A percentile compares a stretch with the other conserved stretches of the same genome.
Conservation (phyloP, 2,888 invertebrate genomes). For the Diaperis boleti region DNA sequence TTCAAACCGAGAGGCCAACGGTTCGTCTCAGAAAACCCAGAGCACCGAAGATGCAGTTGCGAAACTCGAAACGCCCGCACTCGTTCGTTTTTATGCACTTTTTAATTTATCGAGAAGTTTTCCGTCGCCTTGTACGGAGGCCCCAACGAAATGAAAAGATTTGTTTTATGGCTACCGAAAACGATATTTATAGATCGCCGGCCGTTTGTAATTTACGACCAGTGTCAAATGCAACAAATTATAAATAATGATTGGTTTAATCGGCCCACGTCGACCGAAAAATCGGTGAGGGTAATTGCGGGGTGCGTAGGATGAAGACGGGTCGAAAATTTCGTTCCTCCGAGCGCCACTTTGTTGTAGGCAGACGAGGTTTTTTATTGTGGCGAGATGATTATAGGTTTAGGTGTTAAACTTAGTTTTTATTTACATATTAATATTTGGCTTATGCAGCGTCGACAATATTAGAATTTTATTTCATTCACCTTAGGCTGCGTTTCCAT, state of each 20-base stretch:
- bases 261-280: conserved; percentile 27
- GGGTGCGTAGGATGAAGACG: background rate
- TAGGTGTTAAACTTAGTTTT: too few relatives aligned
- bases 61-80: too few relatives aligned
- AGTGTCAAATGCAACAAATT: conserved; percentile 37
- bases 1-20: conserved; percentile 17
- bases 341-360: too few relatives aligned
- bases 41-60: conserved; percentile 6
- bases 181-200: conserved; percentile 35
- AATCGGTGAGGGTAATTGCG: background rate
- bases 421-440: too few relatives aligned
- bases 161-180: conserved; percentile 35
- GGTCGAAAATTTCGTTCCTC: background rate
- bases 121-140: conserved; percentile 33
- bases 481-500: too few relatives aligned
- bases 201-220: conserved; percentile 22
- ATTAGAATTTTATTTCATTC: too few relatives aligned
- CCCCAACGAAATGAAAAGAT: conserved; percentile 31
- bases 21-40: background rate
- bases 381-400: too few relatives aligned
- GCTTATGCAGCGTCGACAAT: too few relatives aligned
- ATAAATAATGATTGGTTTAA: conserved; percentile 40
- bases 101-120: too few relatives aligned
- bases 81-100: too few relatives aligned
- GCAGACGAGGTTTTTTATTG: too few relatives aligned